These are phyloP conservation scores for Platalea minor DNA, from an alignment of 2,797 vertebrate genomes.

Conservation along the genomic window DNA sequence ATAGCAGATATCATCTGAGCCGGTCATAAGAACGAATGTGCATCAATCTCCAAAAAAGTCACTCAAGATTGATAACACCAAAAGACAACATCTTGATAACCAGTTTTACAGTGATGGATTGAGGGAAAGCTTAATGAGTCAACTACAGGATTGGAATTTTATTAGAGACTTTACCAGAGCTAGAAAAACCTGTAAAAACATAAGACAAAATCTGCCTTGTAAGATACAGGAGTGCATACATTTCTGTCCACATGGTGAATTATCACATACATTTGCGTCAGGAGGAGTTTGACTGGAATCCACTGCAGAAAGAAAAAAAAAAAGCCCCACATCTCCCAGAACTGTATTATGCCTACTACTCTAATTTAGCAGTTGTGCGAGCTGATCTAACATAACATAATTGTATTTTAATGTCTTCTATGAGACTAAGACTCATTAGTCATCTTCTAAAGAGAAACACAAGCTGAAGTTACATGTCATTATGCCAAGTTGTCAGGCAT, in stretches of 20 bases:
- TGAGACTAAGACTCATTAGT: slow-evolving; percentile 55
- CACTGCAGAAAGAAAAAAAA: background rate
- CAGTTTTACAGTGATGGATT: slow-evolving; percentile 88
- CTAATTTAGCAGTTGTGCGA: slow-evolving; percentile 58
- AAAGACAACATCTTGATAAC: slow-evolving; percentile 86
- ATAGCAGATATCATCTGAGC: slow-evolving; percentile 81
- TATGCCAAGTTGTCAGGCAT: background rate
- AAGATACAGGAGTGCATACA: slow-evolving; percentile 34
- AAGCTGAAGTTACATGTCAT: slow-evolving; percentile 35
- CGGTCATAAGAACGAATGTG: slow-evolving; percentile 76
- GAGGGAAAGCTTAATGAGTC: slow-evolving; percentile 77
- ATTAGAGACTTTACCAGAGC: slow-evolving; percentile 48
- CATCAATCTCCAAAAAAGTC: slow-evolving; percentile 81
- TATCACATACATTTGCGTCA: slow-evolving; percentile 62
- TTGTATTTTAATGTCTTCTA: slow-evolving; percentile 58
- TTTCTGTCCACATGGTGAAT: slow-evolving; percentile 48
- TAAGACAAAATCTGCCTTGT: slow-evolving; percentile 32
- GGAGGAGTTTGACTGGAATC: slow-evolving; percentile 55
- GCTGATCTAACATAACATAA: slow-evolving; percentile 60
- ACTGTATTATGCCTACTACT: background rate
- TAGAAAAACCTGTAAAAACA: slow-evolving; percentile 15
- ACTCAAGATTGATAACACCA: slow-evolving; percentile 83
- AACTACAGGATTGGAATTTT: slow-evolving; percentile 70
- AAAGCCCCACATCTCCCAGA: background rate
- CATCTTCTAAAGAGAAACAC: slow-evolving; percentile 52